Percentiles rank a stretch among this genome's conserved stretches.
phyloP scores from a whole-genome alignment of 2,113 vertebrate species.

The Brachirus orientalis region DNA sequence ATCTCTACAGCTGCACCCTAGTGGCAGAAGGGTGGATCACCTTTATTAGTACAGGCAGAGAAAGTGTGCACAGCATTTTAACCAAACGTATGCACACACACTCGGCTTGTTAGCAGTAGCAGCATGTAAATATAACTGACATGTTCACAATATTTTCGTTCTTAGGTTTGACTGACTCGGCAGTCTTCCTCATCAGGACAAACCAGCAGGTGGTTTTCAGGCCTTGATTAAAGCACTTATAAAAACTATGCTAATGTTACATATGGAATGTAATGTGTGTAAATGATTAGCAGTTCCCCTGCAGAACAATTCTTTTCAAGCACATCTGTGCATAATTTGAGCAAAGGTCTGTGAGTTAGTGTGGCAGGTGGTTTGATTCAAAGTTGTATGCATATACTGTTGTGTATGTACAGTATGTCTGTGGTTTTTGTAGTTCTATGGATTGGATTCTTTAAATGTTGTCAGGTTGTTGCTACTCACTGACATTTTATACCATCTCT shows the following conservation, averaged over 20 bases:
- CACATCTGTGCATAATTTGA: slow-evolving; percentile 52
- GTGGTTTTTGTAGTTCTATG: background rate
- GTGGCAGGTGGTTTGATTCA: slow-evolving; percentile 48
- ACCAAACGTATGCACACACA: background rate
- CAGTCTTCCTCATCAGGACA: background rate
- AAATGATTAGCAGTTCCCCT: slow-evolving; percentile 35
- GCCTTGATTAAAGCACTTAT: slow-evolving; percentile 3
- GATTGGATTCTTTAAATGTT: slow-evolving; percentile 1
- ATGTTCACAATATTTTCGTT: slow-evolving; percentile 8
- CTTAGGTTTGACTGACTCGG: background rate
- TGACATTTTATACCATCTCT: background rate
- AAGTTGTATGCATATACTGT: slow-evolving; percentile 2
- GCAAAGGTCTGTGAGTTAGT: slow-evolving; percentile 25
- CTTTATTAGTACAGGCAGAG: slow-evolving; percentile 51
- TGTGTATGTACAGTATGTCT: background rate
- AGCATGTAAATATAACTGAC: slow-evolving; percentile 23
- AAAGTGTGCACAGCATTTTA: slow-evolving; percentile 56
- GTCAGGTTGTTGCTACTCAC: background rate
- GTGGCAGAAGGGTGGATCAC: slow-evolving; percentile 50
- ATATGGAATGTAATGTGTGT: slow-evolving; percentile 29
- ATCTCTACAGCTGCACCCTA: slow-evolving; percentile 46
- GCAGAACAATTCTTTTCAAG: slow-evolving; percentile 3
- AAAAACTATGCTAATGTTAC: slow-evolving; percentile 29
- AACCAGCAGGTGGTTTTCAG: slow-evolving; percentile 19
- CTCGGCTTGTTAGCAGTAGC: background rate